Conservation (phyloP, 2,113 vertebrate species). For the Leuciscus idus region DNA sequence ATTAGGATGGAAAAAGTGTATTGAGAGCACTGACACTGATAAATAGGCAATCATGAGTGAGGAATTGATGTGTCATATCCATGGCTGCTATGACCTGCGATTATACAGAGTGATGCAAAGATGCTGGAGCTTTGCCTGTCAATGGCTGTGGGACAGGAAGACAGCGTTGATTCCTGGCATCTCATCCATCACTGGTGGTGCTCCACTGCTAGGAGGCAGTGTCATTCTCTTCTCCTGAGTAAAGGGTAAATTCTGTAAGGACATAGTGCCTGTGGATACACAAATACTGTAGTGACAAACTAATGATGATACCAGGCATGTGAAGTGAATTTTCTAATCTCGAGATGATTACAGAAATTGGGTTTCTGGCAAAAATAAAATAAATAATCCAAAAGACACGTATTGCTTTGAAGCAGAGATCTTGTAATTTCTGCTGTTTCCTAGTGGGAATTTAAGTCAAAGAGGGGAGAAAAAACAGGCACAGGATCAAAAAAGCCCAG, state of each 20-base stretch:
- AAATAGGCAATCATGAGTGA: slow-evolving; percentile 74
- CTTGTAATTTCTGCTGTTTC: slow-evolving; percentile 41
- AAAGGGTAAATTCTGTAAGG: slow-evolving; percentile 67
- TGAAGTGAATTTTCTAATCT: slow-evolving; percentile 9
- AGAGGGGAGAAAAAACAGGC: slow-evolving; percentile 1
- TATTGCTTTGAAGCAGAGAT: slow-evolving; percentile 23
- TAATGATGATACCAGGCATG: slow-evolving; percentile 30
- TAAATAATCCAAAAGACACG: background rate
- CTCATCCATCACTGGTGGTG: slow-evolving; percentile 75
- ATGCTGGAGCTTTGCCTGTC: slow-evolving; percentile 64
- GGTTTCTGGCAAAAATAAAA: slow-evolving; percentile 21
- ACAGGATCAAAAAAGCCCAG: slow-evolving; percentile 28
- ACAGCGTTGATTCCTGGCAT: slow-evolving; percentile 62
- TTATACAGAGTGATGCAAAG: slow-evolving; percentile 70
- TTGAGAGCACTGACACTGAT: slow-evolving; percentile 70
- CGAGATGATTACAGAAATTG: slow-evolving; percentile 30
- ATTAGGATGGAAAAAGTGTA: slow-evolving; percentile 46
- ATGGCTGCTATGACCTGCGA: slow-evolving; percentile 64
- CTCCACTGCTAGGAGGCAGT: slow-evolving; percentile 67
- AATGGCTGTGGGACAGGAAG: slow-evolving; percentile 63
- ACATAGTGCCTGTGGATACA: slow-evolving; percentile 56
- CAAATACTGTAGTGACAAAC: slow-evolving; percentile 55
- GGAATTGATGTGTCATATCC: slow-evolving; percentile 69
- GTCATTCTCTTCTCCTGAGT: slow-evolving; percentile 65
- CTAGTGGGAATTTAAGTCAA: slow-evolving; percentile 30